A percentile compares a stretch with the other conserved stretches of the same genome.
Conservation (phyloP, 2,113 vertebrate species). For the Tympanuchus pallidicinctus region DNA sequence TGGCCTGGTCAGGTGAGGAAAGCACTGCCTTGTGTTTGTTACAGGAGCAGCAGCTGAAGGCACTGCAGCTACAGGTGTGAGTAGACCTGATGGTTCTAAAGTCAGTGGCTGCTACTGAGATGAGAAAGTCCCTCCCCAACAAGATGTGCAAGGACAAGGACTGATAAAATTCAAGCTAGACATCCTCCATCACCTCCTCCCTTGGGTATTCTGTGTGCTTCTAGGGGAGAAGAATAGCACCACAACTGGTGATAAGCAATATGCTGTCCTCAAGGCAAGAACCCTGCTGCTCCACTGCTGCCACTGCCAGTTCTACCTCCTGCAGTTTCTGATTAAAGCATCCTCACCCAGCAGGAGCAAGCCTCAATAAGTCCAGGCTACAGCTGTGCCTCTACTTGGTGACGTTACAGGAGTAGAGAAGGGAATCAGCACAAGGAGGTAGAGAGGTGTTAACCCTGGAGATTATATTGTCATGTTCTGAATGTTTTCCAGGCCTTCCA, state of each 20-base stretch:
- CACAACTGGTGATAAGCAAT: not conserved
- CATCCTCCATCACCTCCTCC: not conserved
- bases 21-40: not conserved
- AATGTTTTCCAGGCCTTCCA: slow-evolving; percentile 76
- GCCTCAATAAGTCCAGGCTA: not conserved
- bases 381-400: not conserved
- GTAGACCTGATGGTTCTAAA: not conserved
- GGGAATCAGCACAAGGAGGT: accelerated
- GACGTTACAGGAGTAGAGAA: not conserved
- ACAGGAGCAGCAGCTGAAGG: not conserved
- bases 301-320: not conserved
- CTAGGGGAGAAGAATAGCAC: not conserved
- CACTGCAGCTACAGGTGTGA: not conserved
- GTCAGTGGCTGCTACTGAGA: not conserved
- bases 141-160: not conserved
- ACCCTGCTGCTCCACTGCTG: not conserved
- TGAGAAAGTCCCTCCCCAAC: not conserved
- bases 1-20: too few species aligned
- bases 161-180: not conserved
- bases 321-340: not conserved
- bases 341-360: not conserved
- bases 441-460: not conserved
- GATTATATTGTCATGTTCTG: not conserved
- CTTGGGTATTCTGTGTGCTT: not conserved
- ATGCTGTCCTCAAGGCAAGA: not conserved